Conservation (phyloP, 2,113 vertebrate species). For the Triplophysa siluroides region DNA sequence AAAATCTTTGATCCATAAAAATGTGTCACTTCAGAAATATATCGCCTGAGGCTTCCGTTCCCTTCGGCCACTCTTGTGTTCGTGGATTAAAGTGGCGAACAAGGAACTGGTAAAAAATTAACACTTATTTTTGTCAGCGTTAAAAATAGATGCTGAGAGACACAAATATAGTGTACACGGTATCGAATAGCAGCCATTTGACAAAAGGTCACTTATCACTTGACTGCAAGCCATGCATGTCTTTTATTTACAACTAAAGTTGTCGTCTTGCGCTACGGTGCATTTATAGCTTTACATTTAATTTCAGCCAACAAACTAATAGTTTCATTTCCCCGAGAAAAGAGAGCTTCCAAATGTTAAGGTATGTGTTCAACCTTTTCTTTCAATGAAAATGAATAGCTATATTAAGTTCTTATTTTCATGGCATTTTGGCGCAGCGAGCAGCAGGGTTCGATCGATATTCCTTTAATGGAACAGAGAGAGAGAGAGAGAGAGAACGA, state of each 20-base stretch:
- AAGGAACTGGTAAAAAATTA: slow-evolving; percentile 26
- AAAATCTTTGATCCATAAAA: slow-evolving; percentile 45
- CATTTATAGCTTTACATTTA: slow-evolving; percentile 32
- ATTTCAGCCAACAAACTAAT: slow-evolving; percentile 37
- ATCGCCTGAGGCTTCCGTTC: slow-evolving; percentile 50
- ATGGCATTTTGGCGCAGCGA: slow-evolving; percentile 62
- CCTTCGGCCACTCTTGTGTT: slow-evolving; percentile 38
- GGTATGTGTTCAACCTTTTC: slow-evolving; percentile 60
- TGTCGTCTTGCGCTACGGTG: background rate
- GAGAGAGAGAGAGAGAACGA: slow-evolving; percentile 34
- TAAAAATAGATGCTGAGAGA: background rate
- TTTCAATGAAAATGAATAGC: slow-evolving; percentile 66
- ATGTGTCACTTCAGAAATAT: slow-evolving; percentile 53
- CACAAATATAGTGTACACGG: background rate
- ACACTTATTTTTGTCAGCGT: background rate
- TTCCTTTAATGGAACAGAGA: slow-evolving; percentile 69
- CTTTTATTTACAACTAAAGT: slow-evolving; percentile 22
- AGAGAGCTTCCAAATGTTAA: slow-evolving; percentile 60
- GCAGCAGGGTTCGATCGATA: slow-evolving; percentile 64
- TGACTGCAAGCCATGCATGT: background rate
- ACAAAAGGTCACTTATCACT: background rate
- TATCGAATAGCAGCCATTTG: background rate
- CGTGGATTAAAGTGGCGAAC: slow-evolving; percentile 1
- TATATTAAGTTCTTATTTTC: slow-evolving; percentile 70
- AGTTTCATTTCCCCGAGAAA: slow-evolving; percentile 54